These are phyloP conservation scores for Euleptes europaea DNA, from an alignment of 2,113 vertebrate species.

Conservation along the genomic window DNA sequence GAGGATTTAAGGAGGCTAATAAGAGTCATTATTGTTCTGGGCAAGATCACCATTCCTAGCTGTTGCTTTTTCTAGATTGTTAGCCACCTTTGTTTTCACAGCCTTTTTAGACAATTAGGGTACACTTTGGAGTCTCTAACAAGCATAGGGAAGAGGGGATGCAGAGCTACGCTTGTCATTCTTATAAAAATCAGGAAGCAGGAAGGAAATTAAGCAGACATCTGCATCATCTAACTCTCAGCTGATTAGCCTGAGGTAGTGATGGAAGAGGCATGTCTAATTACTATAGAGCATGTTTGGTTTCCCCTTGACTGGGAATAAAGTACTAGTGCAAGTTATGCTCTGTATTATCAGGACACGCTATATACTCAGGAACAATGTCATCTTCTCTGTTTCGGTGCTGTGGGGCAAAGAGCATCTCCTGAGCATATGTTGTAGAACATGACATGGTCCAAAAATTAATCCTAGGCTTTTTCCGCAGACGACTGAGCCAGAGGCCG, in stretches of 20 bases:
- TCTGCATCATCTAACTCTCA: conserved; percentile 57
- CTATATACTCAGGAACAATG: conserved; percentile 29
- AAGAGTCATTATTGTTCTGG: conserved; percentile 62
- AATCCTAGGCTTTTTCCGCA: conserved; percentile 81
- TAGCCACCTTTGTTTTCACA: conserved; percentile 41
- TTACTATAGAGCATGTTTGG: conserved; percentile 56
- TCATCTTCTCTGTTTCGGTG: conserved; percentile 31
- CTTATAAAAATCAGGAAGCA: conserved; percentile 56
- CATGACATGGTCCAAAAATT: conserved; percentile 82
- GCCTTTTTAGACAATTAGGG: conserved; percentile 14
- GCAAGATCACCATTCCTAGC: conserved; percentile 41
- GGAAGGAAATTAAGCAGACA: conserved; percentile 75
- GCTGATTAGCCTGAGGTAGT: conserved; percentile 59
- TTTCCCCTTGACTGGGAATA: conserved; percentile 61
- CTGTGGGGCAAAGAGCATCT: conserved; percentile 36
- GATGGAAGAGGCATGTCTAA: conserved; percentile 52
- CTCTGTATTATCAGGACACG: conserved; percentile 57
- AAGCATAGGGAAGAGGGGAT: conserved; percentile 40
- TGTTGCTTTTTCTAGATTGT: conserved; percentile 38
- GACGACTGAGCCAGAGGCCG: conserved; percentile 96
- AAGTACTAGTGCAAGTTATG: conserved; percentile 53
- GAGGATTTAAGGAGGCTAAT: conserved; percentile 42
- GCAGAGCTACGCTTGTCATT: conserved; percentile 38
- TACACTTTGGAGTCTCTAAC: conserved; percentile 30
- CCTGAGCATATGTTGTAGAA: conserved; percentile 49